These are phyloP conservation scores for Notospermus geniculatus DNA, from an alignment of 1,140 invertebrate genomes.

Conservation along the genomic window DNA sequence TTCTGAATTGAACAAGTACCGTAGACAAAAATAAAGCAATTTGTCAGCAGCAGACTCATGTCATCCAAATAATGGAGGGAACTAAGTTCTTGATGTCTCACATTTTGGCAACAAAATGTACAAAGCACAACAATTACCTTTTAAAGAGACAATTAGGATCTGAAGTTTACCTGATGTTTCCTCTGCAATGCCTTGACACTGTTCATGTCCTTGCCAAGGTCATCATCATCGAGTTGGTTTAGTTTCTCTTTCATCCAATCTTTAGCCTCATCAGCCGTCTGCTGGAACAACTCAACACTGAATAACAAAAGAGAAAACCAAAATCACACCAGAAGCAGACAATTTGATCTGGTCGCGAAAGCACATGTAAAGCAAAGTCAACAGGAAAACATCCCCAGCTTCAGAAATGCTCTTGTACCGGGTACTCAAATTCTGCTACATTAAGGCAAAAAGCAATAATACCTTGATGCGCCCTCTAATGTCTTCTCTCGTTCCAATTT, in stretches of 20 bases:
- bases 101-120: too few relatives aligned
- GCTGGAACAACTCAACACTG: conserved; percentile 85
- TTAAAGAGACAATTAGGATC: background rate
- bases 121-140: too few relatives aligned
- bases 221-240: conserved; percentile 92
- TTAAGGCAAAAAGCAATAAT: too few relatives aligned
- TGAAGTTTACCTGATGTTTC: conserved; percentile 79
- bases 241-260: conserved; percentile 97
- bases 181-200: conserved; percentile 90
- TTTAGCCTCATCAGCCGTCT: conserved; percentile 84
- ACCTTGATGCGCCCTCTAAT: conserved; percentile 84
- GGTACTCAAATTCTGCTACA: too few relatives aligned
- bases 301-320: conserved; percentile 25
- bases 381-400: too few relatives aligned
- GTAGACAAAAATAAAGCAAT: too few relatives aligned
- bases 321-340: background rate
- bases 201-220: conserved; percentile 93
- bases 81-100: too few relatives aligned
- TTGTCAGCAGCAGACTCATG: too few relatives aligned
- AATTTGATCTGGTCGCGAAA: too few relatives aligned
- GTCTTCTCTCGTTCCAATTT: conserved; percentile 89
- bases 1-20: conserved; percentile 36
- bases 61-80: too few relatives aligned
- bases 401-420: too few relatives aligned
- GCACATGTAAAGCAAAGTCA: too few relatives aligned